Conservation (phyloP, 2,113 vertebrate species). For the Orcinus orca region DNA sequence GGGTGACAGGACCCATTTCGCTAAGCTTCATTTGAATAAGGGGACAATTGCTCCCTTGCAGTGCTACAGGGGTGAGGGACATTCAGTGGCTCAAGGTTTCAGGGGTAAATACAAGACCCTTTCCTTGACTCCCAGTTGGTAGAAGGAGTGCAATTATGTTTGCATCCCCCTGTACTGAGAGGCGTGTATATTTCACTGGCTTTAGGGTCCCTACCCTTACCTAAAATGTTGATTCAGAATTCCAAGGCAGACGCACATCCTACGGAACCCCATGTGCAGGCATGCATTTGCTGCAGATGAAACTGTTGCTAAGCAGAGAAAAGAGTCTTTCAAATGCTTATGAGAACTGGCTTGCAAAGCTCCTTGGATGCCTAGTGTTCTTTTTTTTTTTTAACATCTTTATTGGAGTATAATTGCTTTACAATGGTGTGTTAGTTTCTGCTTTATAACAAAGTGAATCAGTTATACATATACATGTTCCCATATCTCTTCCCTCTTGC, state of each 20-base stretch:
- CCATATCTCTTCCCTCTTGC: too few species aligned
- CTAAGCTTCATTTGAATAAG: not conserved
- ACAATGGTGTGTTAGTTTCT: too few species aligned
- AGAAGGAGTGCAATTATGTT: not conserved
- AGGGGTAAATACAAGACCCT: not conserved
- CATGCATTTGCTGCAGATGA: constrained; percentile 14
- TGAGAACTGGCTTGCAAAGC: not conserved
- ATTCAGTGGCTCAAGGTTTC: not conserved
- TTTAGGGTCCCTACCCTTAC: not conserved
- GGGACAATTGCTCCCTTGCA: not conserved
- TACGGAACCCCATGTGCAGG: not conserved
- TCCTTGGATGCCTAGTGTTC: constrained; percentile 61
- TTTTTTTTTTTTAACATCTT: not conserved
- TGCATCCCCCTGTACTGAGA: not conserved
- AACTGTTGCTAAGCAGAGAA: not conserved
- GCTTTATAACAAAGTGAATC: too few species aligned
- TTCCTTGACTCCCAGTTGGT: not conserved
- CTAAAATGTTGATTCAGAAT: not conserved
- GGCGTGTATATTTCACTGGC: not conserved
- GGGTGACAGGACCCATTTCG: not conserved
- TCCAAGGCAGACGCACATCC: not conserved
- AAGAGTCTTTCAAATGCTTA: constrained; percentile 29
- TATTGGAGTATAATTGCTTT: too few species aligned
- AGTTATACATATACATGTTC: too few species aligned
- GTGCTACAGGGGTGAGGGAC: not conserved